phyloP scores from a whole-genome alignment of 2,797 vertebrate species.

The Enteromius anoplus region DNA sequence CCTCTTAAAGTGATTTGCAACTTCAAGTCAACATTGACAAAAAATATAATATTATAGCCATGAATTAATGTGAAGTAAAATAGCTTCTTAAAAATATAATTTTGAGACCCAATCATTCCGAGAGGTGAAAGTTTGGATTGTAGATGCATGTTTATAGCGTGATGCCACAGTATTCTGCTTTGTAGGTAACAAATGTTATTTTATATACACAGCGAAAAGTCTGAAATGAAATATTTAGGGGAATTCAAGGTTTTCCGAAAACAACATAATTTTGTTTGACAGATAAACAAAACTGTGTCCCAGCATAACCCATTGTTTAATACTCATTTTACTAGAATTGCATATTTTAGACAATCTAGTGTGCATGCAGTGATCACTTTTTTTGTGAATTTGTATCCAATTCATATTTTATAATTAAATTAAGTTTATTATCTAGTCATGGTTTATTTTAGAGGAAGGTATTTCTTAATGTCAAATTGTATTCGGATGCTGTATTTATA shows the following conservation, averaged over 20 bases:
- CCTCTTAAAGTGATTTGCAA: not conserved
- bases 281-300: not conserved
- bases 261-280: slow-evolving; percentile 14
- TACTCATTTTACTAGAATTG: not conserved
- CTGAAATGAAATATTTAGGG: slow-evolving; percentile 15
- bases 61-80: not conserved
- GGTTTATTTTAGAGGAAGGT: slow-evolving; percentile 44
- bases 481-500: slow-evolving; percentile 58
- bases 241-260: slow-evolving; percentile 9
- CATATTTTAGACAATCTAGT: slow-evolving; percentile 52
- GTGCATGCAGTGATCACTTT: slow-evolving; percentile 66
- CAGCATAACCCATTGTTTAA: slow-evolving; percentile 11
- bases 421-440: slow-evolving; percentile 46
- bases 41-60: not conserved
- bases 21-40: not conserved
- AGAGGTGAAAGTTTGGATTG: slow-evolving; percentile 11
- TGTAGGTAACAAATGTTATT: not conserved
- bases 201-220: slow-evolving; percentile 14
- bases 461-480: slow-evolving; percentile 35
- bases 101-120: slow-evolving; percentile 45
- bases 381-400: slow-evolving; percentile 56
- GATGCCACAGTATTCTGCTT: not conserved
- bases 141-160: slow-evolving; percentile 1
- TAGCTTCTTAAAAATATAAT: not conserved
- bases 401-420: slow-evolving; percentile 61